Conservation (phyloP, 2,888 invertebrate genomes). For the Brachynemurus nebulosus region DNA sequence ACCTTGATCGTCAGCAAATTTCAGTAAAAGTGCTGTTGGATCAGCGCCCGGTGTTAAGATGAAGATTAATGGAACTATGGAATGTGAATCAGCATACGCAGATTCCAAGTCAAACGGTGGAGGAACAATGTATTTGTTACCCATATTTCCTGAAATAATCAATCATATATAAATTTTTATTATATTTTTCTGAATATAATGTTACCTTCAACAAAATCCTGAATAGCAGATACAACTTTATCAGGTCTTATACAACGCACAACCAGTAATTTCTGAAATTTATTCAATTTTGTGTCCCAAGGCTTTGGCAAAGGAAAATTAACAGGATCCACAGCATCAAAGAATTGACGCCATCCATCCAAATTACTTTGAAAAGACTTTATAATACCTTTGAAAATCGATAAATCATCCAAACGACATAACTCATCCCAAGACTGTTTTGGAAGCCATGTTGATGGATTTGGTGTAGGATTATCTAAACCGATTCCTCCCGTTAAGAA, state of each 20-base stretch:
- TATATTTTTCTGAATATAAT: background rate
- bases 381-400: slow-evolving; percentile 44
- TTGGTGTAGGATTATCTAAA: slow-evolving; percentile 55
- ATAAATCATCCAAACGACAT: slow-evolving; percentile 44
- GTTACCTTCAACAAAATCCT: slow-evolving; percentile 49
- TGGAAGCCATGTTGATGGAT: slow-evolving; percentile 60
- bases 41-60: slow-evolving; percentile 88
- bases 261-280: slow-evolving; percentile 64
- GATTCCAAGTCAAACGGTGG: slow-evolving; percentile 79
- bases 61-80: slow-evolving; percentile 76
- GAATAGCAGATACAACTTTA: slow-evolving; percentile 70
- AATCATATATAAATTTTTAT: background rate
- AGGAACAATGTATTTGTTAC: slow-evolving; percentile 69
- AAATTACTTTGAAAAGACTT: slow-evolving; percentile 45
- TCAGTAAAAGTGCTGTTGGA: slow-evolving; percentile 76
- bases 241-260: slow-evolving; percentile 75
- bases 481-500: slow-evolving; percentile 76
- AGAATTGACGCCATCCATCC: slow-evolving; percentile 54
- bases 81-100: slow-evolving; percentile 74
- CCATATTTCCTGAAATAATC: slow-evolving; percentile 46
- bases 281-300: slow-evolving; percentile 45
- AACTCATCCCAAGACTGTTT: slow-evolving; percentile 63
- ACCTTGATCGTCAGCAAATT: slow-evolving; percentile 87
- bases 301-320: slow-evolving; percentile 51
- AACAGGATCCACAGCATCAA: slow-evolving; percentile 65